phyloP scores from a whole-genome alignment of 2,113 vertebrate genomes.

The Carassius auratus region DNA sequence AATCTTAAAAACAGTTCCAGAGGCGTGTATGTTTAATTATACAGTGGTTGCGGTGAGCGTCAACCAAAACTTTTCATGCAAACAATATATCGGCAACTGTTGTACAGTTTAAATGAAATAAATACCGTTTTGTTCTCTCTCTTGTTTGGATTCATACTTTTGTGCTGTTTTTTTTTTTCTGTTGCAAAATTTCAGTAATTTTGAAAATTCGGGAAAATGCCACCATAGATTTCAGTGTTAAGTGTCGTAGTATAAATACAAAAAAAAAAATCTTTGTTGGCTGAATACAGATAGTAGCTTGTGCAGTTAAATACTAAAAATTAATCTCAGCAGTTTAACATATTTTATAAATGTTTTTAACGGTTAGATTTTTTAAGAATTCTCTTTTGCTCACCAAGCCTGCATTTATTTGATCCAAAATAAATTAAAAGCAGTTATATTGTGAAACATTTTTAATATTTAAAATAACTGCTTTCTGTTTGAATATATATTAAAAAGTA shows the following conservation, averaged over 20 bases:
- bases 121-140: conserved; percentile 54
- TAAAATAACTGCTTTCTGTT: too few relatives aligned
- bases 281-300: too few relatives aligned
- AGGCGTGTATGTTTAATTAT: conserved; percentile 9
- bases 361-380: too few relatives aligned
- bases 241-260: background rate
- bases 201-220: background rate
- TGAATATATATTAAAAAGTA: too few relatives aligned
- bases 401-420: too few relatives aligned
- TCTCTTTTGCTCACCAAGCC: too few relatives aligned
- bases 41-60: conserved; percentile 30
- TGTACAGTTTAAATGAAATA: conserved; percentile 63
- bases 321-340: too few relatives aligned
- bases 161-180: background rate
- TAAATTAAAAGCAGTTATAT: too few relatives aligned
- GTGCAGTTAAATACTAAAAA: too few relatives aligned
- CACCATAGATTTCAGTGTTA: too few relatives aligned
- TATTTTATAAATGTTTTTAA: too few relatives aligned
- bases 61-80: conserved; percentile 51
- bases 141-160: background rate
- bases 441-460: too few relatives aligned
- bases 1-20: background rate
- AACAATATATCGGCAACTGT: conserved; percentile 56
- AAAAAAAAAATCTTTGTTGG: background rate
- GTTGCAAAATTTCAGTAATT: background rate